A percentile compares a stretch with the other conserved stretches of the same genome.
Evolutionary conservation across 2,113 vertebrate species (phyloP).

Genomic region (Ailurus styani): DNA sequence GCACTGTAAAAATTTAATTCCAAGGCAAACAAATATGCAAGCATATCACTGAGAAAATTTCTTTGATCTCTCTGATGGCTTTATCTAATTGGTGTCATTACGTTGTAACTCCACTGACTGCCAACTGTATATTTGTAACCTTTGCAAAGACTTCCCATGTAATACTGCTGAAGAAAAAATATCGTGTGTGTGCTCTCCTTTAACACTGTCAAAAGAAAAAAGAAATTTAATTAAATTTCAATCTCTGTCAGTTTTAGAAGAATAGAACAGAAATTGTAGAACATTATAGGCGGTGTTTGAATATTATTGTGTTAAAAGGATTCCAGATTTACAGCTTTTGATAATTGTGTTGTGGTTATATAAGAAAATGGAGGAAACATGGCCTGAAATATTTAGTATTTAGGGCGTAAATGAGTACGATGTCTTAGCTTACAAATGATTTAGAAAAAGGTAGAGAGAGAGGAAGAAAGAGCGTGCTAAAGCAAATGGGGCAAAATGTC

Average conservation of each 20-base stretch:
- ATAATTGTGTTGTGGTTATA: neutral
- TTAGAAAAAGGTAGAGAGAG: neutral
- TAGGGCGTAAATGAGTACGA: neutral
- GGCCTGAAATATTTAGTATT: neutral
- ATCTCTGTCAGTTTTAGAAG: conserved; percentile 29
- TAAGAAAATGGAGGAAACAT: neutral
- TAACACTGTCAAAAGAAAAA: neutral
- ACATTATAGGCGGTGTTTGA: neutral
- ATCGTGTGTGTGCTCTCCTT: neutral
- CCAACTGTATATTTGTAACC: neutral
- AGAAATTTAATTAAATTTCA: conserved; percentile 42
- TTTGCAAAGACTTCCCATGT: conserved; percentile 21
- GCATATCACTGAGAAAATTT: neutral
- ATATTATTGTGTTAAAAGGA: conserved; percentile 23
- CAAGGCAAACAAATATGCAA: neutral
- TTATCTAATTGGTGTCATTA: neutral
- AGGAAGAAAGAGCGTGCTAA: neutral
- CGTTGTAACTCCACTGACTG: neutral
- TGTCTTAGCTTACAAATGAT: neutral
- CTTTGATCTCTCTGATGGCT: neutral
- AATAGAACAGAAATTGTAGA: conserved; percentile 27
- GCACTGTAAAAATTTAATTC: neutral
- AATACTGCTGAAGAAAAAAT: neutral
- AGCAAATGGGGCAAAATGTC: neutral
- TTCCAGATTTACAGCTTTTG: neutral